A percentile compares a stretch with the other conserved stretches of the same genome.
phyloP scores from a whole-genome alignment of 2,888 invertebrate genomes.

The Lutraria lutraria region DNA sequence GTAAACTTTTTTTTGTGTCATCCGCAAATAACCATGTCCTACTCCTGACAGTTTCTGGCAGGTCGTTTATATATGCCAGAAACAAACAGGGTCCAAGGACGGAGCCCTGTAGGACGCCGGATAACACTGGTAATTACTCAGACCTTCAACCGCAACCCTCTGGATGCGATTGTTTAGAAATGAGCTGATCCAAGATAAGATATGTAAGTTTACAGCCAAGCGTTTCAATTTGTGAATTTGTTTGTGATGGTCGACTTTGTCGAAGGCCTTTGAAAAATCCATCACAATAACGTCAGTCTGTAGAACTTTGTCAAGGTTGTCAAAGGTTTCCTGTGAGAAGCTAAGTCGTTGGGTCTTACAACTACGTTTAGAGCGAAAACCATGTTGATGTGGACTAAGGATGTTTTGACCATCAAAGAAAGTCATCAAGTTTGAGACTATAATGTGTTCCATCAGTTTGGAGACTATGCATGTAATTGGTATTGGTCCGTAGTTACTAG shows the following conservation, averaged over 20 bases:
- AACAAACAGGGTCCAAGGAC: background rate
- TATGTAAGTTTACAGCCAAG: background rate
- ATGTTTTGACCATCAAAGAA: slow-evolving; percentile 37
- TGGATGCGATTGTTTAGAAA: background rate
- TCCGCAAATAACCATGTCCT: background rate
- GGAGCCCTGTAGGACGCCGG: background rate
- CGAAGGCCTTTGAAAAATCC: slow-evolving; percentile 48
- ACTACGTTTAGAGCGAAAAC: slow-evolving; percentile 48
- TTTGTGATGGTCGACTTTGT: slow-evolving; percentile 31
- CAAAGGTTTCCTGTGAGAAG: slow-evolving; percentile 50
- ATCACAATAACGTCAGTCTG: slow-evolving; percentile 55
- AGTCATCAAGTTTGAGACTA: slow-evolving; percentile 46
- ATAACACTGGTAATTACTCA: background rate
- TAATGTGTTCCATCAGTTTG: slow-evolving; percentile 55
- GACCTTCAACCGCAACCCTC: background rate
- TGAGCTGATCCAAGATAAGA: background rate
- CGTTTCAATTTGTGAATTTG: too few species aligned
- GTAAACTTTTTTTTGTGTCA: background rate
- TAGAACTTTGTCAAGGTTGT: slow-evolving; percentile 40
- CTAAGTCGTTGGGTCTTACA: slow-evolving; percentile 52
- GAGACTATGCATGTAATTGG: slow-evolving; percentile 40
- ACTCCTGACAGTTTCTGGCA: background rate
- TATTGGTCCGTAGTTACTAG: slow-evolving; percentile 53
- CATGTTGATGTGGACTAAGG: slow-evolving; percentile 39
- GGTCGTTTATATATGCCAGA: background rate